A percentile compares a stretch with the other conserved stretches of the same genome.
Conservation (phyloP, 2,113 vertebrate genomes). For the Pycnonotus jocosus region DNA sequence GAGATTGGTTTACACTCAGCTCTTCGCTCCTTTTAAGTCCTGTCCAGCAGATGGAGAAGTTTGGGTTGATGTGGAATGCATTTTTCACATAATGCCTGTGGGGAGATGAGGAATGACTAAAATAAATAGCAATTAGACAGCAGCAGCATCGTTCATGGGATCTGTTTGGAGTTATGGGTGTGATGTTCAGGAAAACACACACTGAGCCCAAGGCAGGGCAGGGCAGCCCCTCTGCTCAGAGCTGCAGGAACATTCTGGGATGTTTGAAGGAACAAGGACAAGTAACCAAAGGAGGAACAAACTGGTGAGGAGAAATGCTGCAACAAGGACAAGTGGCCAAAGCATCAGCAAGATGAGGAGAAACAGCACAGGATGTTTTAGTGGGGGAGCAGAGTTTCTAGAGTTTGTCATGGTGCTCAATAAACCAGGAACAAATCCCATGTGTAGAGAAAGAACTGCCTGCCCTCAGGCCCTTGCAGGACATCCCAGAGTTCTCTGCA, state of each 20-base stretch:
- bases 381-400: neutral
- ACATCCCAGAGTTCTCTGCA: neutral
- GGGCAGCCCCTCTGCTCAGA: neutral
- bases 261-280: neutral
- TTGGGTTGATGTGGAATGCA: conserved; percentile 36
- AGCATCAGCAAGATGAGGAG: neutral
- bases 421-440: neutral
- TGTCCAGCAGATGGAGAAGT: conserved; percentile 70
- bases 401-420: neutral
- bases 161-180: neutral
- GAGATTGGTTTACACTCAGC: conserved; percentile 76
- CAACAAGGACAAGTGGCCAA: neutral
- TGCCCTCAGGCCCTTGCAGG: neutral
- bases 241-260: neutral
- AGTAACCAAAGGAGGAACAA: neutral
- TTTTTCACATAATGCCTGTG: conserved; percentile 65
- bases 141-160: neutral
- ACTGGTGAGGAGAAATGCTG: neutral
- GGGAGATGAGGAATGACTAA: conserved; percentile 58
- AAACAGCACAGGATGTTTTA: neutral
- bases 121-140: conserved; percentile 58
- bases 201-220: neutral
- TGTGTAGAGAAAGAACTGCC: rapidly evolving
- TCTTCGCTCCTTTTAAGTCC: conserved; percentile 75
- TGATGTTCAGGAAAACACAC: rapidly evolving